Conservation (phyloP, 1,140 invertebrate genomes). For the Lucilia cuprina region DNA sequence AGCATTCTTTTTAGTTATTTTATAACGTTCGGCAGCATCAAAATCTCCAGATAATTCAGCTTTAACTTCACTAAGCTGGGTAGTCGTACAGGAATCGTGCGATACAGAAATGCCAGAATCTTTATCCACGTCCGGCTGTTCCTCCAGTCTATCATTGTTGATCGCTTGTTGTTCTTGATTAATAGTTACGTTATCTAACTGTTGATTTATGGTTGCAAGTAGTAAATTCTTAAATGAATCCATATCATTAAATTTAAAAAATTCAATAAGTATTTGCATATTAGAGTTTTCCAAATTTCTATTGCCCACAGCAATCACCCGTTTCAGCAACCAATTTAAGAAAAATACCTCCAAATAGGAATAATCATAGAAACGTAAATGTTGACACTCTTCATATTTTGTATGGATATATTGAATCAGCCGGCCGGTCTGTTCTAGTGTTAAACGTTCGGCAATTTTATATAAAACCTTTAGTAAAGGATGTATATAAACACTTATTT, state of each 20-base stretch:
- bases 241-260: slow-evolving; percentile 54
- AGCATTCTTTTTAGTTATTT: slow-evolving; percentile 43
- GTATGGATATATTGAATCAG: slow-evolving; percentile 45
- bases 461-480: slow-evolving; percentile 55
- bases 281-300: slow-evolving; percentile 43
- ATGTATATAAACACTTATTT: slow-evolving; percentile 50
- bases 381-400: slow-evolving; percentile 38
- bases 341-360: slow-evolving; percentile 54
- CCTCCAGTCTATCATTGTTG: background rate
- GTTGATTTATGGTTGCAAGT: slow-evolving; percentile 46
- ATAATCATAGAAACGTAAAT: slow-evolving; percentile 50
- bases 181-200: background rate
- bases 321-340: slow-evolving; percentile 50
- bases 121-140: background rate
- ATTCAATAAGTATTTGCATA: slow-evolving; percentile 51
- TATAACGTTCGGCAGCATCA: slow-evolving; percentile 29
- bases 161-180: no score
- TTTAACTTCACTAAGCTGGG: no score
- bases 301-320: slow-evolving; percentile 47
- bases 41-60: background rate
- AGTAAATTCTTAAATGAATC: slow-evolving; percentile 44
- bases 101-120: slow-evolving; percentile 11
- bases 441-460: slow-evolving; percentile 50
- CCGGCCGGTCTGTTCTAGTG: slow-evolving; percentile 46
- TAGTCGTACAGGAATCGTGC: background rate